Base-by-base conservation (phyloP, 1,140 invertebrate genomes). In the Contarinia nasturtii region DNA sequence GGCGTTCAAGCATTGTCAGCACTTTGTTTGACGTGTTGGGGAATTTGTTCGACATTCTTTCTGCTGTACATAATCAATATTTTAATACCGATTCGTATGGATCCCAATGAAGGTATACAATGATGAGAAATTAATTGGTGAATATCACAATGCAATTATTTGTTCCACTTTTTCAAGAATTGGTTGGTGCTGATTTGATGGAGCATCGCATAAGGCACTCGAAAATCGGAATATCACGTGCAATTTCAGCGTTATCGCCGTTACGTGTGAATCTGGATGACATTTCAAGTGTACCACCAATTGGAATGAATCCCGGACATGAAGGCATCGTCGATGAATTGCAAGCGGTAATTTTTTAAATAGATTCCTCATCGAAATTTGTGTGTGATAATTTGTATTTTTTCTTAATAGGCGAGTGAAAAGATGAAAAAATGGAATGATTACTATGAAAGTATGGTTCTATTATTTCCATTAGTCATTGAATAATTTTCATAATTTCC, bases 101-200 rank as follows among this genome's bases (percentile, higher is more conserved):
- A 77, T 44, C 72, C 78, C 1, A 75, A 85, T 49, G 83, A 87
- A 46, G n/a, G n/a, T n/a, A n/a, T n/a, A n/a, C n/a, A n/a, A n/a
- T n/a, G n/a, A n/a, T n/a, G n/a, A n/a, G n/a, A n/a, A n/a, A n/a
- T n/a, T n/a, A n/a, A n/a, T n/a, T n/a, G n/a, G n/a, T n/a, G n/a
- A n/a, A n/a, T n/a, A n/a, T n/a, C n/a, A n/a, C n/a, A n/a, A n/a
- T n/a, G n/a, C n/a, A n/a, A n/a, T n/a, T n/a, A n/a, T n/a, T n/a
- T n/a, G n/a, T n/a, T n/a, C n/a, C n/a, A n/a, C n/a, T n/a, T n/a
- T n/a, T n/a, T n/a, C n/a, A n/a, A n/a, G 88, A 93, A 60, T 66
- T 91, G 17, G 59, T 91, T 1, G 88, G 88, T 2, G 87, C 87
- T 12, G 88, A 92, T 71, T 68, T 90, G 14, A 79, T 81, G 1